Percentiles rank a stretch among this genome's conserved stretches.
Evolutionary conservation across 2,888 invertebrate genomes (phyloP).

Genomic region (Xanthostigma xanthostigma): DNA sequence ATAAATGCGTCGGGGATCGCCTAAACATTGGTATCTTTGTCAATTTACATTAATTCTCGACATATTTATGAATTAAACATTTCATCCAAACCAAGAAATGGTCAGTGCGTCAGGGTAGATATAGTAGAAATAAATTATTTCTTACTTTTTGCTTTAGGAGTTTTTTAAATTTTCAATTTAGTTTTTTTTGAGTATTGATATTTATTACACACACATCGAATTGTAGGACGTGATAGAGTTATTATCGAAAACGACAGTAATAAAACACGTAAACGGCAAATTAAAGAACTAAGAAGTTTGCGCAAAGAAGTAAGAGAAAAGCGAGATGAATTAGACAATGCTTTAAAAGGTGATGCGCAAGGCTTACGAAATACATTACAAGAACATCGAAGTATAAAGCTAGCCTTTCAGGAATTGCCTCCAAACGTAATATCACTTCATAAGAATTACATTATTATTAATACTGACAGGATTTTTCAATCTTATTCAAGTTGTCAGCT

Average conservation of each 20-base stretch:
- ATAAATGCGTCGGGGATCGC: too few relatives aligned
- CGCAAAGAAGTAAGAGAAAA: conserved; percentile 38
- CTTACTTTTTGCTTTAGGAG: too few relatives aligned
- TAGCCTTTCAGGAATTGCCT: conserved; percentile 34
- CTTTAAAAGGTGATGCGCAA: conserved; percentile 42
- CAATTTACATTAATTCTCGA: too few relatives aligned
- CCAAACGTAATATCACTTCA: conserved; percentile 20
- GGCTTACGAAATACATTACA: conserved; percentile 40
- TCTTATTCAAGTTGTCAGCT: not conserved
- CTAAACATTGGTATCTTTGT: too few relatives aligned
- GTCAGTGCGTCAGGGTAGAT: too few relatives aligned
- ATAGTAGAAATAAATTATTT: too few relatives aligned
- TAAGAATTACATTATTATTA: not conserved
- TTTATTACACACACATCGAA: not conserved
- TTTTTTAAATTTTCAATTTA: too few relatives aligned
- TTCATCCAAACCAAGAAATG: too few relatives aligned
- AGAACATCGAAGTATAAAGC: conserved; percentile 39
- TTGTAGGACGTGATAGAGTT: conserved; percentile 41
- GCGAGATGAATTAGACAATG: conserved; percentile 39
- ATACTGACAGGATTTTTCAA: not conserved
- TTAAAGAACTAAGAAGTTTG: conserved; percentile 38
- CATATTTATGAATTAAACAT: too few relatives aligned
- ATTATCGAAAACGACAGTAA: conserved; percentile 41
- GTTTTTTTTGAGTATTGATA: too few relatives aligned
- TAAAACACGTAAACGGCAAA: conserved; percentile 32